Evolutionary conservation across 2,113 vertebrate species (phyloP).

Genomic region (Triplophysa tibetana): DNA sequence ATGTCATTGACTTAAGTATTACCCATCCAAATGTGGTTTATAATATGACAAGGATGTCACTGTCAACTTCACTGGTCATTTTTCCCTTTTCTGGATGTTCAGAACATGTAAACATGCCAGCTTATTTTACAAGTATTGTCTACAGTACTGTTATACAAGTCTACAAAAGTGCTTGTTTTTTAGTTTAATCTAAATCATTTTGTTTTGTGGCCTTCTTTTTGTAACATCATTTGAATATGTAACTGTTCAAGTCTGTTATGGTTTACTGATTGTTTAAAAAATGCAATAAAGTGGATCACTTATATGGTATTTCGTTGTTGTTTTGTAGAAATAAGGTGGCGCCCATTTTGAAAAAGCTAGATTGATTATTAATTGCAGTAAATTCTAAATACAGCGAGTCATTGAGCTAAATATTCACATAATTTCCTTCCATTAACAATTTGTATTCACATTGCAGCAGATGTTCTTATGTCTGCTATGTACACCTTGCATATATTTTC

Average conservation of each 20-base stretch:
- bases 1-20: background rate
- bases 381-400: background rate
- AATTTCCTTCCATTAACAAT: too few relatives aligned
- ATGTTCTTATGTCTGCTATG: background rate
- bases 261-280: constrained; percentile 18
- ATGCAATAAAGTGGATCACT: constrained; percentile 39
- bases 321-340: background rate
- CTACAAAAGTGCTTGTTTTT: background rate
- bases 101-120: background rate
- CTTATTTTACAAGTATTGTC: background rate
- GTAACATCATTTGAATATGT: constrained; percentile 24
- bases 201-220: constrained; percentile 27
- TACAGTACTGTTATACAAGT: background rate
- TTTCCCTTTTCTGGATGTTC: background rate
- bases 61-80: background rate
- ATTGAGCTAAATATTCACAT: too few relatives aligned
- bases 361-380: background rate
- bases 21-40: background rate
- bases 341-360: background rate
- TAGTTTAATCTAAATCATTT: background rate
- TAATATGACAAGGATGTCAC: background rate
- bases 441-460: too few relatives aligned
- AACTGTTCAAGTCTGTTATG: background rate
- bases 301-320: background rate
- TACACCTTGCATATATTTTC: background rate